Percentiles rank a stretch among this genome's conserved stretches.
phyloP scores from a whole-genome alignment of 1,140 invertebrate species.

The Eupristina koningsbergeri region DNA sequence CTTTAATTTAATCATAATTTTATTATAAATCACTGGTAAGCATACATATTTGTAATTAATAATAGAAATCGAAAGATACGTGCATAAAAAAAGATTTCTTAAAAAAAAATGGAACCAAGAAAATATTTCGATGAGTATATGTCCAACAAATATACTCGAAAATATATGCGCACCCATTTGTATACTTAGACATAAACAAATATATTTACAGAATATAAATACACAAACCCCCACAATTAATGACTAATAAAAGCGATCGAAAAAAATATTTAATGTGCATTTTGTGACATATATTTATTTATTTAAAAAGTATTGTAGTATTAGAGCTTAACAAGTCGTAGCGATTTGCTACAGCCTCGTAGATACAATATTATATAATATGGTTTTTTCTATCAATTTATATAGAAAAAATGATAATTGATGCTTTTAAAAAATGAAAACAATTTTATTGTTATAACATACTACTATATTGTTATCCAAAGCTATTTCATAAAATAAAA shows the following conservation, averaged over 20 bases:
- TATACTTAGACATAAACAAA: too few species aligned
- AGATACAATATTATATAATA: constrained; percentile 3
- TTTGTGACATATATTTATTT: constrained; percentile 39
- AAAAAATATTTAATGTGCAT: constrained; percentile 36
- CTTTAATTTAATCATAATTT: too few species aligned
- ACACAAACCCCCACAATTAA: neutral
- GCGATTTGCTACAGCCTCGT: constrained; percentile 10
- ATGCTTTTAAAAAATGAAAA: neutral
- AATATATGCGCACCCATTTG: too few species aligned
- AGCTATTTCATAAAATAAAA: neutral
- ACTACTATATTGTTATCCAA: neutral
- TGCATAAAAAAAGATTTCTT: too few species aligned
- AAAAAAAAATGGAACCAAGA: too few species aligned
- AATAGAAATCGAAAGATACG: too few species aligned
- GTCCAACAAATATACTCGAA: too few species aligned
- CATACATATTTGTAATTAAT: too few species aligned
- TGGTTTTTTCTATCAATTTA: neutral
- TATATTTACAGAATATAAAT: too few species aligned
- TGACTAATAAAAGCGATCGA: neutral
- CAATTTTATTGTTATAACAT: neutral
- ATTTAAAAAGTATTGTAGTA: constrained; percentile 9
- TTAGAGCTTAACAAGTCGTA: constrained; percentile 1
- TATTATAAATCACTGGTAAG: too few species aligned
- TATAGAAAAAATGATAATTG: neutral
- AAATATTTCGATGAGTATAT: too few species aligned